A percentile compares a stretch with the other conserved stretches of the same genome.
Evolutionary conservation across 2,888 invertebrate species (phyloP).

Genomic region (Eupithecia subfuscata): DNA sequence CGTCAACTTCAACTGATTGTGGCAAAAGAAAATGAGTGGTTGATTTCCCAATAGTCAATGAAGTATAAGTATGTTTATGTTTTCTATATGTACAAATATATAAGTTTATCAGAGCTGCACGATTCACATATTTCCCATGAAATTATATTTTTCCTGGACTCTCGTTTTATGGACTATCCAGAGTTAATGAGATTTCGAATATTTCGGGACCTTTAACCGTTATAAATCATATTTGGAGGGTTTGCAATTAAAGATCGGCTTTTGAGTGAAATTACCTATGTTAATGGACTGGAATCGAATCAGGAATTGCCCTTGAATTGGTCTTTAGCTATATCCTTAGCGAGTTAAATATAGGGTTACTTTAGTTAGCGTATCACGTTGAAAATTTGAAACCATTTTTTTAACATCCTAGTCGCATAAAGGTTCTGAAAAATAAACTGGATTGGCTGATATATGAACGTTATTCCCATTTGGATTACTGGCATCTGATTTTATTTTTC

Average conservation of each 20-base stretch:
- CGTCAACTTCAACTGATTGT: neutral
- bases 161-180: neutral
- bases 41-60: neutral
- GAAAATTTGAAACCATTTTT: neutral
- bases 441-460: too few relatives aligned
- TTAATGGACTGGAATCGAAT: conserved; percentile 8
- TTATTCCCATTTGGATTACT: too few relatives aligned
- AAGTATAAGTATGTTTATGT: neutral
- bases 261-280: conserved; percentile 23
- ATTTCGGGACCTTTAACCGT: conserved; percentile 23
- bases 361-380: neutral
- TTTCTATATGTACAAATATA: neutral
- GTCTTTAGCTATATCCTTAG: neutral
- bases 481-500: too few relatives aligned
- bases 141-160: conserved; percentile 9
- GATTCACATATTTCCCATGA: neutral
- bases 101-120: neutral
- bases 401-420: too few relatives aligned
- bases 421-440: too few relatives aligned
- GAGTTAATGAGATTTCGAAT: conserved; percentile 30
- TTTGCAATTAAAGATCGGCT: conserved; percentile 19
- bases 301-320: neutral
- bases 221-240: conserved; percentile 31
- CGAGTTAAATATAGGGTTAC: neutral
- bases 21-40: neutral